A percentile compares a stretch with the other conserved stretches of the same genome.
Evolutionary conservation across 2,888 invertebrate species (phyloP).

Genomic region (Agrotis segetum): DNA sequence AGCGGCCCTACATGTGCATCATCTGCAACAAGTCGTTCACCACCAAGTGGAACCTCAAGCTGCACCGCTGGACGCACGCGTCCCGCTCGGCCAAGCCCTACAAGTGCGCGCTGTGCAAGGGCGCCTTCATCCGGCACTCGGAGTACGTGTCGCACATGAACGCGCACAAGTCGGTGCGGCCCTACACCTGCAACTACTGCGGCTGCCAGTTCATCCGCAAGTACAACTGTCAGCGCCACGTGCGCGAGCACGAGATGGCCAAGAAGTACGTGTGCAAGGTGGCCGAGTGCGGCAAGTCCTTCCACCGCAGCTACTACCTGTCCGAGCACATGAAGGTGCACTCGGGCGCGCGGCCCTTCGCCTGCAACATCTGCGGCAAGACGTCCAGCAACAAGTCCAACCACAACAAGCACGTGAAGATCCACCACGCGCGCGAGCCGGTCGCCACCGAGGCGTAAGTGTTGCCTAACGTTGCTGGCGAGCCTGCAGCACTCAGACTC

Average conservation of each 20-base stretch:
- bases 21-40: constrained; percentile 96
- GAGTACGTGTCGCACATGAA: constrained; percentile 96
- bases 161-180: constrained; percentile 95
- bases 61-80: constrained; percentile 97
- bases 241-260: constrained; percentile 95
- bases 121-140: constrained; percentile 95
- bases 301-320: constrained; percentile 96
- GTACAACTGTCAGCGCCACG: constrained; percentile 96
- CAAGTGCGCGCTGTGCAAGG: constrained; percentile 96
- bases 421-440: constrained; percentile 97
- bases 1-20: constrained; percentile 94
- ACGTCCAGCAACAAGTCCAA: constrained; percentile 97
- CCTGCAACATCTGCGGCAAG: constrained; percentile 97
- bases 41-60: constrained; percentile 97
- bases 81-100: constrained; percentile 95
- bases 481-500: background rate
- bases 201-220: constrained; percentile 97
- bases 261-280: constrained; percentile 94
- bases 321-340: constrained; percentile 97
- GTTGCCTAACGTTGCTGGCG: constrained; percentile 2
- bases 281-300: constrained; percentile 95
- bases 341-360: constrained; percentile 95
- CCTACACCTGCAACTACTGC: constrained; percentile 97
- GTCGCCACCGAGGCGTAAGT: constrained; percentile 94
- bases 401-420: constrained; percentile 97